Evolutionary conservation across 2,113 vertebrate genomes (phyloP).

Genomic region (Ciconia stormi): DNA sequence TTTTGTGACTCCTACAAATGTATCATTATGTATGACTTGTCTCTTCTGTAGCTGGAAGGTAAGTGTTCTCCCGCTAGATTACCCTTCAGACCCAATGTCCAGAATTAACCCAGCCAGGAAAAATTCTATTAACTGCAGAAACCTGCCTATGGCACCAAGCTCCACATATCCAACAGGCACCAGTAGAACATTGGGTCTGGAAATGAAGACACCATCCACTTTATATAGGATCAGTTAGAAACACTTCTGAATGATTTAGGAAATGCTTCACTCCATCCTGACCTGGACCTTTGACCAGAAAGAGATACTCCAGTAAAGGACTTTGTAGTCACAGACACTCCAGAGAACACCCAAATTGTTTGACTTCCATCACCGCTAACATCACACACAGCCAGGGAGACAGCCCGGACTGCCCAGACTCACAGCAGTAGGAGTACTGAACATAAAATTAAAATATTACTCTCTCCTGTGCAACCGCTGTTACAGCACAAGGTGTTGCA

Average conservation of each 20-base stretch:
- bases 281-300: background rate
- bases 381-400: background rate
- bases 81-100: background rate
- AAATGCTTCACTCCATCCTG: background rate
- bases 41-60: background rate
- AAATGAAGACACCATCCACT: background rate
- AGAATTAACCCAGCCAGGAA: background rate
- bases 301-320: background rate
- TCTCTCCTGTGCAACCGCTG: background rate
- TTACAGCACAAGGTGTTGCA: background rate
- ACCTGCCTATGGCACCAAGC: background rate
- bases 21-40: background rate
- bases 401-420: background rate
- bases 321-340: background rate
- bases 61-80: background rate
- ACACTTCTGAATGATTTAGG: background rate
- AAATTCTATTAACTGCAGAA: background rate
- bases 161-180: background rate
- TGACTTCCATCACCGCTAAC: background rate
- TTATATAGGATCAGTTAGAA: background rate
- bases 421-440: background rate
- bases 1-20: background rate
- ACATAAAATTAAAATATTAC: background rate
- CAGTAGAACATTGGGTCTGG: background rate
- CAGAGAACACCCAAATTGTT: background rate